Conservation (phyloP, 1,140 invertebrate species). For the Bilobella aurantiaca region DNA sequence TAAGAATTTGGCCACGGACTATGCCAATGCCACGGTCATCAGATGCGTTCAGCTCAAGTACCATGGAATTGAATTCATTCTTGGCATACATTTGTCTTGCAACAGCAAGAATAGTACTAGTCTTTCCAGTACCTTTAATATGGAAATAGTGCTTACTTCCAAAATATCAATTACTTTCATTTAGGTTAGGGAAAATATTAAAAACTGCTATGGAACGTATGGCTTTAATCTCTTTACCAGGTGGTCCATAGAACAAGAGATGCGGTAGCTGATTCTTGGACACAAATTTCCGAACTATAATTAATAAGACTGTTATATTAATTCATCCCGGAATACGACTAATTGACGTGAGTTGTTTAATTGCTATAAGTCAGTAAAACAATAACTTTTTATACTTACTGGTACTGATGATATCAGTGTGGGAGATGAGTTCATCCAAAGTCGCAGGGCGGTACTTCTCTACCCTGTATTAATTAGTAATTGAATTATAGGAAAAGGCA, state of each 20-base stretch:
- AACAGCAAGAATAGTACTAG: conserved; percentile 93
- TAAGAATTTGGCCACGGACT: conserved; percentile 89
- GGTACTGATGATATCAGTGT: conserved; percentile 92
- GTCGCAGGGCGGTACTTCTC: conserved; percentile 92
- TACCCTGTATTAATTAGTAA: conserved; percentile 57
- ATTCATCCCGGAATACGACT: not conserved
- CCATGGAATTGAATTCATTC: conserved; percentile 77
- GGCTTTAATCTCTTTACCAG: too few relatives aligned
- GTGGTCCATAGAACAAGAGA: conserved; percentile 95
- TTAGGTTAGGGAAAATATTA: too few relatives aligned
- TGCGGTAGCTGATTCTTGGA: conserved; percentile 87
- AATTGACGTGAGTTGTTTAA: not conserved
- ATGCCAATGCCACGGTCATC: conserved; percentile 98
- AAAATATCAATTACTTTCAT: conserved; percentile 51
- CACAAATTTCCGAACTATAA: conserved; percentile 85
- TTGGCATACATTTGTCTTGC: conserved; percentile 84
- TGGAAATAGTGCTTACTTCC: not conserved
- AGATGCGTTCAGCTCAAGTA: conserved; percentile 91
- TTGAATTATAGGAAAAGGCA: not conserved
- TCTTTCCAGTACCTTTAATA: conserved; percentile 75
- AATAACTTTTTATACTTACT: conserved; percentile 61
- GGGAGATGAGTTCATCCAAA: conserved; percentile 87
- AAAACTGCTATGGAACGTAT: too few relatives aligned
- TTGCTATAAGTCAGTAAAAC: too few relatives aligned
- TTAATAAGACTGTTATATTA: conserved; percentile 15